These are phyloP conservation scores for Mesorhabditis belari DNA, from an alignment of 2,888 invertebrate genomes.

Conservation along the genomic window DNA sequence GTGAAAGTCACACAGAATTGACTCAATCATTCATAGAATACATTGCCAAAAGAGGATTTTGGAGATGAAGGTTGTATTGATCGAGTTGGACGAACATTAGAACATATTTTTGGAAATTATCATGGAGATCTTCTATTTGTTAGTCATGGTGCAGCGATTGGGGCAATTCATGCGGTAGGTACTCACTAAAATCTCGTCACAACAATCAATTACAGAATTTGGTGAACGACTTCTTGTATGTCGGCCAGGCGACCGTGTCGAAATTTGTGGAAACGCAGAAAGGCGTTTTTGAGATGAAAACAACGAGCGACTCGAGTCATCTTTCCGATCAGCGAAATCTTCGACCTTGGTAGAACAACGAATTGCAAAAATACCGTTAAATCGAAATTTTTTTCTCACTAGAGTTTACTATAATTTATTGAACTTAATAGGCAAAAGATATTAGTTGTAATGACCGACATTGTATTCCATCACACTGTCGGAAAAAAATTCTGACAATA, in stretches of 20 bases:
- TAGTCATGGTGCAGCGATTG: slow-evolving; percentile 49
- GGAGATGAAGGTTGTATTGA: slow-evolving; percentile 47
- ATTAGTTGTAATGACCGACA: no score
- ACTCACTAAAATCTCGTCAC: neutral
- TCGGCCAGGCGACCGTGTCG: slow-evolving; percentile 42
- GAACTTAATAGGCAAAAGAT: no score
- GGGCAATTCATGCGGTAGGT: slow-evolving; percentile 42
- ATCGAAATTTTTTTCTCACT: no score
- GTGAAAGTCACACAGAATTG: neutral
- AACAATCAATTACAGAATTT: slow-evolving; percentile 8
- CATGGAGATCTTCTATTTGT: slow-evolving; percentile 39
- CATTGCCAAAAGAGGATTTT: slow-evolving; percentile 33
- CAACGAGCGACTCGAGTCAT: slow-evolving; percentile 35
- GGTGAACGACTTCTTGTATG: slow-evolving; percentile 41
- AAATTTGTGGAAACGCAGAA: slow-evolving; percentile 30
- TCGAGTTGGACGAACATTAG: slow-evolving; percentile 31
- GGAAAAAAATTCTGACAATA: no score
- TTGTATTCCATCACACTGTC: no score
- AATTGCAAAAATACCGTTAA: no score
- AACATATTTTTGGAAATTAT: slow-evolving; percentile 32
- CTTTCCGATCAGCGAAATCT: slow-evolving; percentile 41
- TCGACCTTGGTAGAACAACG: slow-evolving; percentile 48
- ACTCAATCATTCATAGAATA: slow-evolving; percentile 16
- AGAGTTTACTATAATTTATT: no score
- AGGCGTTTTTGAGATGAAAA: slow-evolving; percentile 26